These are phyloP conservation scores for Tetragonula carbonaria DNA, from an alignment of 2,888 invertebrate genomes.

Conservation along the genomic window DNA sequence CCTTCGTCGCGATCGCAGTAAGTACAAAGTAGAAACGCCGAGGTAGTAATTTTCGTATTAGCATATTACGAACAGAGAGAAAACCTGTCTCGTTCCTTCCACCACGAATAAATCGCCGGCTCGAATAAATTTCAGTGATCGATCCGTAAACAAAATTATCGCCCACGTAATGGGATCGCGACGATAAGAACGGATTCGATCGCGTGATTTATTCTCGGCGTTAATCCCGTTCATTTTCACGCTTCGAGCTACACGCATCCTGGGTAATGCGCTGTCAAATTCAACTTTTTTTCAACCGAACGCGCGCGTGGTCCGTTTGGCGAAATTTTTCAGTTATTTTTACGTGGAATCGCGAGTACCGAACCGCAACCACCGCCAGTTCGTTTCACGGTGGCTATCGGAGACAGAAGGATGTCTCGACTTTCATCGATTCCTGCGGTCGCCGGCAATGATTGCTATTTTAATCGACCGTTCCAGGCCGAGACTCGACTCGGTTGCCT, in stretches of 20 bases:
- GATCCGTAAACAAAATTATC: constrained; percentile 34
- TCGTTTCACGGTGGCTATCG: constrained; percentile 53
- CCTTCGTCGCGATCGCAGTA: background rate
- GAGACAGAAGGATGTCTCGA: constrained; percentile 59
- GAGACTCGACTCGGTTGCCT: constrained; percentile 52
- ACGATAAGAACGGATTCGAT: background rate
- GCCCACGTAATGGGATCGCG: constrained; percentile 15
- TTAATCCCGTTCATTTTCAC: background rate
- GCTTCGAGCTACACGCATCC: background rate
- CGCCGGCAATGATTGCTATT: constrained; percentile 73
- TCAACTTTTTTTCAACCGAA: constrained; percentile 24
- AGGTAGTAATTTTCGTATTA: constrained; percentile 24
- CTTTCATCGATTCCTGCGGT: constrained; percentile 75
- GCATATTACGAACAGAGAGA: background rate
- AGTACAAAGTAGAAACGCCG: background rate
- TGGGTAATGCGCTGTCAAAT: background rate
- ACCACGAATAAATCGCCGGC: background rate
- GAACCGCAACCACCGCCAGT: constrained; percentile 38
- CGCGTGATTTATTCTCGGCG: too few species aligned
- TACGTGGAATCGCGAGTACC: constrained; percentile 16
- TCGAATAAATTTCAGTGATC: constrained; percentile 39
- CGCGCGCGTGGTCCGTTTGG: background rate
- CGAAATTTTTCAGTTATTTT: constrained; percentile 57
- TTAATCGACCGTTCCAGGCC: constrained; percentile 73
- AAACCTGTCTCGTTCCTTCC: background rate